A percentile compares a stretch with the other conserved stretches of the same genome.
These are phyloP conservation scores for Diploscapter pachys DNA, from an alignment of 1,140 invertebrate genomes.

Conservation along the genomic window DNA sequence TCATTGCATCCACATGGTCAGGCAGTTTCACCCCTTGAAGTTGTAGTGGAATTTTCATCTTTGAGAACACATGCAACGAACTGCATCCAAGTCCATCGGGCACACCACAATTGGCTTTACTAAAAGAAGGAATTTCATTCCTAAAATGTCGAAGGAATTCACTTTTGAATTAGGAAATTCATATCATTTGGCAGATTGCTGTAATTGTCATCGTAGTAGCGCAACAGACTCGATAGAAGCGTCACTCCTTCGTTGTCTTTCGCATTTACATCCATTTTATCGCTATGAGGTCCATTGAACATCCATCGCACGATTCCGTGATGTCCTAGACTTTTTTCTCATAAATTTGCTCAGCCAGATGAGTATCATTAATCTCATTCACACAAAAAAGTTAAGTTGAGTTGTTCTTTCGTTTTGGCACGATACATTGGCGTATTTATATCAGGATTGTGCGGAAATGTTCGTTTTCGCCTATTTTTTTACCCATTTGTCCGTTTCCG, in stretches of 20 bases:
- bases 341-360: too few relatives aligned
- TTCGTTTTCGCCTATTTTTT: too few relatives aligned
- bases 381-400: too few relatives aligned
- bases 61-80: constrained; percentile 19
- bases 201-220: constrained; percentile 13
- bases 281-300: constrained; percentile 60
- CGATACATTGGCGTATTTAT: too few relatives aligned
- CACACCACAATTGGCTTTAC: constrained; percentile 19
- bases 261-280: constrained; percentile 64
- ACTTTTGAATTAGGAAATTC: constrained; percentile 18
- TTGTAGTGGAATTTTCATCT: neutral
- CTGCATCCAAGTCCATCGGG: constrained; percentile 13
- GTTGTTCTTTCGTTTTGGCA: too few relatives aligned
- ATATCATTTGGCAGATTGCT: constrained; percentile 17
- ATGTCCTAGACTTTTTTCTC: constrained; percentile 61
- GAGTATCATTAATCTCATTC: too few relatives aligned
- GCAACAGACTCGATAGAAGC: constrained; percentile 14
- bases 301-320: constrained; percentile 62
- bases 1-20: constrained; percentile 13
- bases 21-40: neutral
- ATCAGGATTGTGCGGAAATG: too few relatives aligned
- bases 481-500: too few relatives aligned
- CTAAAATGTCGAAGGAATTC: neutral
- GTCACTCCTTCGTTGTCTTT: constrained; percentile 35
- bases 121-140: neutral